Base-by-base conservation (phyloP, 2,113 vertebrate genomes). In the Lasiurus cinereus region DNA sequence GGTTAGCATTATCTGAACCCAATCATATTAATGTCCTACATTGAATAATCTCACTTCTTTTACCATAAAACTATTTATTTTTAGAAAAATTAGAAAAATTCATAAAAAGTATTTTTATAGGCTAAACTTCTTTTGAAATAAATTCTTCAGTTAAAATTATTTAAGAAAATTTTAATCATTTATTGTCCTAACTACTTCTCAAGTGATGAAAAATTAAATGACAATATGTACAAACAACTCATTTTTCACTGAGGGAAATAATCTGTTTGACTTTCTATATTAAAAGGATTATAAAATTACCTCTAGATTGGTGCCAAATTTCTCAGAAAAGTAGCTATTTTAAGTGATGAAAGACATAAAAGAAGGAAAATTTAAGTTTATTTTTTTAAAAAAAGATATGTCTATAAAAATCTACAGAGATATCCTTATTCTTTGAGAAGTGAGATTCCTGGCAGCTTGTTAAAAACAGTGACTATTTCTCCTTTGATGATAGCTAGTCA, bases 281-380 rank as follows among this genome's bases (percentile, higher is more conserved):
- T 80, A 76, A 94, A 93, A 50, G 76, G 11, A 85, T 83, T 93
- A 56, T 92, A 82, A 88, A 67, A 18, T 88, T 67, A 56, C 95
- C 39, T 33, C 69, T 93, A 64, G 94, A 64, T 70, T 90, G 72
- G 11, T 72, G 29, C 64, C 83, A 46, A 36, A 48, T 92, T 96
- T 97, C n/a, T 72, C 16, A 80, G 56, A 82, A 64, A 83, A 69
- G 56, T 83, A 72, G 80, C 21, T 54, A 85, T 80, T 94, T 92
- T 90, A 94, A 96, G 31, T 88, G 77, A 92, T 83, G 54, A 73
- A 59, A n/a, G 62, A 91, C 3, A 78, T 0, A 21, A 83, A 18
- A 24, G n/a, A 66, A n/a, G 6, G 54, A 92, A 78, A 79, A 70
- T 78, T 90, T 12, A 62, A 78, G 21, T 78, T 91, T 70, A 2